A percentile compares a stretch with the other conserved stretches of the same genome.
phyloP scores from a whole-genome alignment of 2,797 vertebrate species.

The Anas acuta region DNA sequence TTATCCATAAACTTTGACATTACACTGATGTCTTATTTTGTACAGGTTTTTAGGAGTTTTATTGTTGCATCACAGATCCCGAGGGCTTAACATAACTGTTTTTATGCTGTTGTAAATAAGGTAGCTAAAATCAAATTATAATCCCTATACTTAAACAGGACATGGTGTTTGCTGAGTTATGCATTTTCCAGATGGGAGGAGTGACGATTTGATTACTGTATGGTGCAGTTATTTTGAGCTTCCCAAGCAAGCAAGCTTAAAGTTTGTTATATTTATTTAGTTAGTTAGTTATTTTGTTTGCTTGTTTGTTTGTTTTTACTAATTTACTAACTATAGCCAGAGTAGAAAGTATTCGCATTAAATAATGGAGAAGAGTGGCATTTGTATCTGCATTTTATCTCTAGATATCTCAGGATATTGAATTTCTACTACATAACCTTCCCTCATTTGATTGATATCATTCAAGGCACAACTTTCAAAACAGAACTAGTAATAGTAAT shows the following conservation, averaged over 20 bases:
- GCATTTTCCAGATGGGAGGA: not conserved
- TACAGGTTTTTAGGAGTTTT: not conserved
- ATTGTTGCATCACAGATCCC: not conserved
- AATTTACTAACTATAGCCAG: not conserved
- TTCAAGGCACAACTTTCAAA: not conserved
- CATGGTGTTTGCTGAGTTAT: not conserved
- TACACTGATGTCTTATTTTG: not conserved
- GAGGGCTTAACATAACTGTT: not conserved
- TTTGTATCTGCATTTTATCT: not conserved
- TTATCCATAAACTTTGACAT: not conserved
- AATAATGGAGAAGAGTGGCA: not conserved
- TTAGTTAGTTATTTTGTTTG: not conserved
- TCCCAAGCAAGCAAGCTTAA: not conserved
- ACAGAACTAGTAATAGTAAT: not conserved
- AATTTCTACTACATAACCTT: not conserved
- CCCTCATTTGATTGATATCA: not conserved
- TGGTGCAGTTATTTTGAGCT: not conserved
- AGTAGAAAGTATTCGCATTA: not conserved
- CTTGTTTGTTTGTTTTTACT: not conserved
- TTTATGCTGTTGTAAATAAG: not conserved
- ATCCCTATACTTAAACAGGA: not conserved
- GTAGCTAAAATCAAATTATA: not conserved
- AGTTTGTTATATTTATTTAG: not conserved
- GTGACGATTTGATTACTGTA: not conserved
- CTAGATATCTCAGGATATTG: not conserved